These are phyloP conservation scores for Yponomeuta sedellus DNA, from an alignment of 2,888 invertebrate genomes.

Conservation along the genomic window DNA sequence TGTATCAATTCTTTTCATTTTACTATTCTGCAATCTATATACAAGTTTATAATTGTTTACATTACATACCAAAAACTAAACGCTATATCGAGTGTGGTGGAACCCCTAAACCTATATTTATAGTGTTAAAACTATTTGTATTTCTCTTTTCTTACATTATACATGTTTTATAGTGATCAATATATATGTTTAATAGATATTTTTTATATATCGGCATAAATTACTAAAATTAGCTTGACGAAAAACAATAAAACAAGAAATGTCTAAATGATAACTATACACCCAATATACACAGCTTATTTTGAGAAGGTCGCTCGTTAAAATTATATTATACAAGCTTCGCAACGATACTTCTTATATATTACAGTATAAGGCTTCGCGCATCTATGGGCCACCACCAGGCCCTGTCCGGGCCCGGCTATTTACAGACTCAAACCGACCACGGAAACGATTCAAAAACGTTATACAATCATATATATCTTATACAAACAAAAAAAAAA, in stretches of 20 bases:
- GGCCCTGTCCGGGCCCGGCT: conserved; percentile 29
- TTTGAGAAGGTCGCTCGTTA: conserved; percentile 56
- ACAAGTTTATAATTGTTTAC: conserved; percentile 68
- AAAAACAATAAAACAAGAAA: conserved; percentile 52
- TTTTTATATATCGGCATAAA: conserved; percentile 62
- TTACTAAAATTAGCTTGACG: conserved; percentile 70
- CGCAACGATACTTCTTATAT: conserved; percentile 42
- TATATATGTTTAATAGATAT: conserved; percentile 50
- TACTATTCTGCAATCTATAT: conserved; percentile 67
- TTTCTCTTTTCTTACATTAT: conserved; percentile 47
- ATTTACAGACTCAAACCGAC: conserved; percentile 45
- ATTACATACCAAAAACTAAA: conserved; percentile 65
- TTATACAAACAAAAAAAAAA: conserved; percentile 33
- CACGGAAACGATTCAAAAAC: conserved; percentile 35
- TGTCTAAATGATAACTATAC: conserved; percentile 61
- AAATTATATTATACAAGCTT: conserved; percentile 64
- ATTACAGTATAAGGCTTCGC: conserved; percentile 67
- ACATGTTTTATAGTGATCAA: conserved; percentile 38
- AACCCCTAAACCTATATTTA: conserved; percentile 71
- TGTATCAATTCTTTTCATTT: conserved; percentile 68
- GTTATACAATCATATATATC: conserved; percentile 16
- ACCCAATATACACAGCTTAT: conserved; percentile 73
- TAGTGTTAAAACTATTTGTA: conserved; percentile 74
- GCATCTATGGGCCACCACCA: conserved; percentile 48
- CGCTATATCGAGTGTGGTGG: conserved; percentile 67